Conservation (phyloP, 2,888 invertebrate genomes). For the Drosophila multiciliata region DNA sequence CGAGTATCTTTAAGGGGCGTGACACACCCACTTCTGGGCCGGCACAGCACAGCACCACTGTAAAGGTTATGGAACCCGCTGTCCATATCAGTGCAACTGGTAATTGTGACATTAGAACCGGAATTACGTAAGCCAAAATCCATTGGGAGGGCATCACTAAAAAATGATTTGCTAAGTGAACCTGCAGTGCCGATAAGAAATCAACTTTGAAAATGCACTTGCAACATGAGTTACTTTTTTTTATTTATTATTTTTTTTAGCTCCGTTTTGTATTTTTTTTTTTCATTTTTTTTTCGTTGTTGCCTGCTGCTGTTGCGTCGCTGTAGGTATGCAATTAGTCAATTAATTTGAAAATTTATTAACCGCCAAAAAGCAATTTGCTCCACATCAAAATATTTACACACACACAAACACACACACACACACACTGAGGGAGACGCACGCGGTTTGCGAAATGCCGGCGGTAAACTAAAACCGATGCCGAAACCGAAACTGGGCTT, state of each 20-base stretch:
- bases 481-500: conserved; percentile 21
- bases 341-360: conserved; percentile 83
- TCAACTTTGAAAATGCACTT: conserved; percentile 41
- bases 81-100: conserved; percentile 35
- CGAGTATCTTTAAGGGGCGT: conserved; percentile 10
- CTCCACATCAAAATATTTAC: conserved; percentile 64
- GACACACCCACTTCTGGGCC: conserved; percentile 42
- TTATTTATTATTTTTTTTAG: neutral
- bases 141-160: conserved; percentile 1
- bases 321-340: conserved; percentile 82
- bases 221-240: conserved; percentile 20
- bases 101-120: conserved; percentile 53
- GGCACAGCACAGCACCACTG: conserved; percentile 12
- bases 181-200: conserved; percentile 32
- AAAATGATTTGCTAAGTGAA: conserved; percentile 7
- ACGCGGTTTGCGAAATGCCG: conserved; percentile 72
- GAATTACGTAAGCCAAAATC: conserved; percentile 36
- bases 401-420: conserved; percentile 42
- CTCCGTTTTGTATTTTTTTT: conserved; percentile 9
- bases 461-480: conserved; percentile 73
- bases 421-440: conserved; percentile 8
- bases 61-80: conserved; percentile 35
- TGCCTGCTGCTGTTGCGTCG: conserved; percentile 28
- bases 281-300: neutral
- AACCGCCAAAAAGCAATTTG: conserved; percentile 81